phyloP scores from a whole-genome alignment of 2,797 vertebrate species.

The Helarctos malayanus region DNA sequence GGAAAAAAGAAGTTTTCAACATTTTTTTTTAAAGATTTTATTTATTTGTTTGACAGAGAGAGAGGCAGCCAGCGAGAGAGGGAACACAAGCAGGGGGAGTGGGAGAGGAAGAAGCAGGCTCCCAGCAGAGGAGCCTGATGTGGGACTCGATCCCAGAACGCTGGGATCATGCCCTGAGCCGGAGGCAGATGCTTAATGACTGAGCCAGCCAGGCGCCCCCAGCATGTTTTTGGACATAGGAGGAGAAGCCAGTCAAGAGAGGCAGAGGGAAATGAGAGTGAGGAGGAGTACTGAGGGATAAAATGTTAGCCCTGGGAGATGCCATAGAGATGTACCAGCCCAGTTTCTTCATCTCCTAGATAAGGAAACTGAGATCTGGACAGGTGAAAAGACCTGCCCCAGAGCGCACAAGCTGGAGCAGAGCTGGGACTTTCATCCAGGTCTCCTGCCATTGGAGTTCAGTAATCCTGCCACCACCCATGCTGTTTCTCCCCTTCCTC shows the following conservation, averaged over 20 bases:
- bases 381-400: not conserved
- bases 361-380: not conserved
- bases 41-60: too few relatives aligned
- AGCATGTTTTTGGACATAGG: not conserved
- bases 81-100: too few relatives aligned
- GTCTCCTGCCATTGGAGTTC: not conserved
- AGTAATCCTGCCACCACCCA: not conserved
- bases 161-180: too few relatives aligned
- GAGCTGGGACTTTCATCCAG: not conserved
- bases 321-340: not conserved
- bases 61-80: too few relatives aligned
- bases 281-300: not conserved
- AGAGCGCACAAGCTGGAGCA: not conserved
- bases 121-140: too few relatives aligned
- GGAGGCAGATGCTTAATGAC: too few relatives aligned
- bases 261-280: not conserved
- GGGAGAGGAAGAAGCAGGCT: too few relatives aligned
- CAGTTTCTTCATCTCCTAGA: not conserved
- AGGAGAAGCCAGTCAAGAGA: constrained; percentile 37
- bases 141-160: too few relatives aligned
- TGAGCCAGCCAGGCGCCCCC: too few relatives aligned
- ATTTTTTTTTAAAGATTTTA: too few relatives aligned
- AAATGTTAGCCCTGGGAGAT: not conserved
- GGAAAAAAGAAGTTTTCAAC: not conserved
- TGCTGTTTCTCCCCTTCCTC: not conserved